These are phyloP conservation scores for Onthophagus sagittarius DNA, from an alignment of 2,888 invertebrate species.

Conservation along the genomic window DNA sequence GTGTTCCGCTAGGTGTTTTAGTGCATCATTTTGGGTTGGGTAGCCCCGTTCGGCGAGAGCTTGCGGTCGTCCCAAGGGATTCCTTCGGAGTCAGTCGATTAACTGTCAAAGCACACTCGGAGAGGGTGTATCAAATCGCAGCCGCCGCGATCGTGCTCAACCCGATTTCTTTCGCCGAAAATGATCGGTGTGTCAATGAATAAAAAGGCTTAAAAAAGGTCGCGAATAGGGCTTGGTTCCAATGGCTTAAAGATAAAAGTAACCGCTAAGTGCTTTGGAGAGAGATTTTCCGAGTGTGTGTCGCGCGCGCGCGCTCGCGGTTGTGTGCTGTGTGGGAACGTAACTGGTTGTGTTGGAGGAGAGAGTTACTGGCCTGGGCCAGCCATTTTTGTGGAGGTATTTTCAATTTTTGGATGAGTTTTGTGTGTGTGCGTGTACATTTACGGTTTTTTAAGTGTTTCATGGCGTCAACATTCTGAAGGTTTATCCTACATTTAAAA, in stretches of 20 bases:
- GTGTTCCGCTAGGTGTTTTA: conserved; percentile 29
- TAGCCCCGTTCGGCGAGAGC: conserved; percentile 20
- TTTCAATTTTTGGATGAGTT: conserved; percentile 30
- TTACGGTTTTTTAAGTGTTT: conserved; percentile 20
- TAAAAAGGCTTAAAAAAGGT: background rate
- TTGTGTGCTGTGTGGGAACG: conserved; percentile 40
- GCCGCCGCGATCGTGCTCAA: conserved; percentile 40
- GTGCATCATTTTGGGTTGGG: conserved; percentile 15
- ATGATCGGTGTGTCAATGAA: background rate
- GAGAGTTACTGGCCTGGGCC: conserved; percentile 14
- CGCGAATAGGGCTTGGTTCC: background rate
- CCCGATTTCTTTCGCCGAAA: background rate
- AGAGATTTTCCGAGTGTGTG: too few relatives aligned
- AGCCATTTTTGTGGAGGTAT: conserved; percentile 43
- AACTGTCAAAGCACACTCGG: conserved; percentile 33
- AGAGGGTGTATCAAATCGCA: conserved; percentile 46
- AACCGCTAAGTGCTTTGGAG: too few relatives aligned
- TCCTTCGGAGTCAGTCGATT: conserved; percentile 36
- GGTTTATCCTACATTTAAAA: background rate
- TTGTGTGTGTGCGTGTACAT: conserved; percentile 18
- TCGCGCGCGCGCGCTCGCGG: conserved; percentile 34
- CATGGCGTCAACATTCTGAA: conserved; percentile 8
- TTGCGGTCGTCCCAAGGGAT: conserved; percentile 20
- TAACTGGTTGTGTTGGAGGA: background rate
- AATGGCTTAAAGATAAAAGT: too few relatives aligned